Evolutionary conservation across 2,113 vertebrate genomes (phyloP), one percentile per base, ranked within the genome.

Genomic region (Limnothrissa miodon): DNA sequence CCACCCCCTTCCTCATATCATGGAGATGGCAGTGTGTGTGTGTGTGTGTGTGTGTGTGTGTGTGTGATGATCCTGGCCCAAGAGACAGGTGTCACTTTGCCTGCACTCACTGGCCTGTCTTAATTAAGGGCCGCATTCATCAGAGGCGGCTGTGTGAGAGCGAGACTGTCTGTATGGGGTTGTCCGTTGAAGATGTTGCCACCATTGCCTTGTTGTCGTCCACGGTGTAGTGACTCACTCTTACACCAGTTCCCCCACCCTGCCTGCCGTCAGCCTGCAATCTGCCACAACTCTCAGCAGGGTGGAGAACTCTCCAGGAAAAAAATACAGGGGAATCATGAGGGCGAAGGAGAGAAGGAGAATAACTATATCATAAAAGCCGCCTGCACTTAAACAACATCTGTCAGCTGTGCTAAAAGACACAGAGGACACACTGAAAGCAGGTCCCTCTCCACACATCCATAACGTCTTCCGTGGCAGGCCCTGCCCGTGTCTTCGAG

Each of bases 41-140:
- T 59, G 85, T 85, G 87, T 87, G 46, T 82, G 82, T 85, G 83
- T 85, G 56, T 25, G 59, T 66, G 59, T 25, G 29, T 15, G 59
- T 66, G 10, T 66, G 25, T 66, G 59, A 33, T 74, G 66, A 78
- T 82, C 78, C 39, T 45, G 44, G 78, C 81, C 53, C 53, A 44
- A 83, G 78, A 66, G 84, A 90, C 90, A 42, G 56, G 45, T 80
- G 59, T 89, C 90, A 89, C 88, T 84, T 84, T 85, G 70, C 79
- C 45, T 78, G 83, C 83, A 83, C 82, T 80, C 85, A 79, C 62
- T 44, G 88, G 88, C 91, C 89, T 83, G 48, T 87, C 85, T 89
- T 93, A 90, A 93, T 94, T 92, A 92, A 88, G 85, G 86, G 85
- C 83, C 88, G 83, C 84, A 90, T 83, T 91, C 88, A 86, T 91